A percentile compares a stretch with the other conserved stretches of the same genome.
phyloP scores from a whole-genome alignment of 2,797 vertebrate species.

The Chaenodraco wilsoni region DNA sequence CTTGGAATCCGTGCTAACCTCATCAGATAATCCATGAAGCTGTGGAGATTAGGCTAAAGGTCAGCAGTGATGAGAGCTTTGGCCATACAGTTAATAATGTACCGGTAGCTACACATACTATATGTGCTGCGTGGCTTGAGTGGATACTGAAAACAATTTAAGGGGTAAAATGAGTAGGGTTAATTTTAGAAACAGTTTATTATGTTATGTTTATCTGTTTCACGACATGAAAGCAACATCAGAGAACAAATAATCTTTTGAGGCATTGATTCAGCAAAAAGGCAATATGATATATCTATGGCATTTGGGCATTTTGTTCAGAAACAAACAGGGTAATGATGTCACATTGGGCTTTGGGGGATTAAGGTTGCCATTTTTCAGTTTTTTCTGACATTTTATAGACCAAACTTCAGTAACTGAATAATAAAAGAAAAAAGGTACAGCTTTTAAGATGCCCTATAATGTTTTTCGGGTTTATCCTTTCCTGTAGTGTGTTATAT shows the following conservation, averaged over 20 bases:
- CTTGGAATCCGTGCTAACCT: constrained; percentile 46
- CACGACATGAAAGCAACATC: not conserved
- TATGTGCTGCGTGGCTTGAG: not conserved
- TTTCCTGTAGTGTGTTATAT: too few relatives aligned
- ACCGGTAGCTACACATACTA: constrained; percentile 8
- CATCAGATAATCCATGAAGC: constrained; percentile 30
- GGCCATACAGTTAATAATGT: constrained; percentile 4
- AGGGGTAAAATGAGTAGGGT: too few relatives aligned
- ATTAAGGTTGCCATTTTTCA: not conserved
- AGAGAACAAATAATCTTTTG: not conserved
- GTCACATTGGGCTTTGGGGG: not conserved
- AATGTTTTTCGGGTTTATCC: too few relatives aligned
- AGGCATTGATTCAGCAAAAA: not conserved
- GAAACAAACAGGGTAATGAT: too few relatives aligned
- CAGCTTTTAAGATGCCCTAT: too few relatives aligned
- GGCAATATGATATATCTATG: not conserved
- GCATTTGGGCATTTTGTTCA: constrained; percentile 1
- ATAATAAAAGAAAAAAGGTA: not conserved
- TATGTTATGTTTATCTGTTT: constrained; percentile 1
- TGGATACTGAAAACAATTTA: not conserved
- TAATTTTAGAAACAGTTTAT: not conserved
- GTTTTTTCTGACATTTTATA: not conserved
- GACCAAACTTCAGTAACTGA: not conserved
- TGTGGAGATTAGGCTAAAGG: constrained; percentile 34
- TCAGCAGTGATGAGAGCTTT: constrained; percentile 9